Evolutionary conservation across 2,113 vertebrate genomes (phyloP).

Genomic region (Panurus biarmicus): DNA sequence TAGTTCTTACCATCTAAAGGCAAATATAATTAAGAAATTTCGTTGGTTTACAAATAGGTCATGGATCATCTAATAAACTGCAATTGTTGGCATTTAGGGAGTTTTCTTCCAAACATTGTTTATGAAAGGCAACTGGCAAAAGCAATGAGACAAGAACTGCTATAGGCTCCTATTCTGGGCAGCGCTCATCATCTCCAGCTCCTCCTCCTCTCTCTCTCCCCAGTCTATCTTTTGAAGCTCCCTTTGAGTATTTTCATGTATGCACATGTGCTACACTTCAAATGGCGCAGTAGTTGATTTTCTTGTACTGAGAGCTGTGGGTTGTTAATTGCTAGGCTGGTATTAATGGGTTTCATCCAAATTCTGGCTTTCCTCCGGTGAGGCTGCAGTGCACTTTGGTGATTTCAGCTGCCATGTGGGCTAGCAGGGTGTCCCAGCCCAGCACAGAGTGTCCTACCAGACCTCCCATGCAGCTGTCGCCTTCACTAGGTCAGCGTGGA

Average conservation of each 20-base stretch:
- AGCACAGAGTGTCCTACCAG: not conserved
- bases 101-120: slow-evolving; percentile 21
- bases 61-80: slow-evolving; percentile 16
- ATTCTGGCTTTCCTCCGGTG: not conserved
- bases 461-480: accelerated
- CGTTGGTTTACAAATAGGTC: slow-evolving; percentile 3
- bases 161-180: slow-evolving; percentile 52
- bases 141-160: slow-evolving; percentile 31
- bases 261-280: slow-evolving; percentile 31
- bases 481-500: not conserved
- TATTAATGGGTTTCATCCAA: slow-evolving; percentile 20
- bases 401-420: accelerated
- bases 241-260: slow-evolving; percentile 50
- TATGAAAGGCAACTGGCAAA: slow-evolving; percentile 49
- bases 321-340: slow-evolving; percentile 27
- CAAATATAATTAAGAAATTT: slow-evolving; percentile 42
- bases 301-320: slow-evolving; percentile 23
- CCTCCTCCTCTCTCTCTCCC: not conserved
- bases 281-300: slow-evolving; percentile 23
- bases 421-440: not conserved
- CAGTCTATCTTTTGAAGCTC: slow-evolving; percentile 31
- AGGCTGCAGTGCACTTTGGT: accelerated
- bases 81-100: slow-evolving; percentile 38
- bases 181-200: not conserved
- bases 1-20: slow-evolving; percentile 35